These are phyloP conservation scores for Halcyon smyrnensis DNA, from an alignment of 2,797 vertebrate species.

Conservation along the genomic window DNA sequence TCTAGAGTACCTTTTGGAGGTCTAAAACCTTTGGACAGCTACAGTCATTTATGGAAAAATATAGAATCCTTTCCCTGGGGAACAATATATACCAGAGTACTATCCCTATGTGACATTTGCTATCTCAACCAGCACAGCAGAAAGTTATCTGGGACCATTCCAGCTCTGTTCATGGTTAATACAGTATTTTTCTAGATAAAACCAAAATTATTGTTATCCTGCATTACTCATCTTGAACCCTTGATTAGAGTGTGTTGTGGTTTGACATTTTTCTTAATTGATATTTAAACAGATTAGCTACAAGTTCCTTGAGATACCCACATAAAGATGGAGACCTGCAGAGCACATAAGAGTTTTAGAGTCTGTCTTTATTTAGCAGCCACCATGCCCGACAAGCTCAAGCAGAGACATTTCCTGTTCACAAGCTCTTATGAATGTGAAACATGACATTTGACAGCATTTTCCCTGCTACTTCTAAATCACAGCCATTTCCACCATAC, in stretches of 20 bases:
- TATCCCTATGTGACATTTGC: background rate
- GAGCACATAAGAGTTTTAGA: constrained; percentile 43
- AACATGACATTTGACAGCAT: constrained; percentile 77
- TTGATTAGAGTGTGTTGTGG: background rate
- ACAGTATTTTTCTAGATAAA: background rate
- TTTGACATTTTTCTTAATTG: constrained; percentile 4
- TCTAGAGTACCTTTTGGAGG: background rate
- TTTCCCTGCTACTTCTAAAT: constrained; percentile 58
- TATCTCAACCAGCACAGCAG: background rate
- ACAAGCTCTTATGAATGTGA: constrained; percentile 74
- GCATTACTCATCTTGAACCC: background rate
- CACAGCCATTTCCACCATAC: constrained; percentile 65
- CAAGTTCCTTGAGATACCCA: constrained; percentile 53
- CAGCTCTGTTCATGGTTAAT: background rate
- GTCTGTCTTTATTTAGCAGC: constrained; percentile 55
- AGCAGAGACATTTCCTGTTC: constrained; percentile 80
- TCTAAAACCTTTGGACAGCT: background rate
- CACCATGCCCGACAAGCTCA: constrained; percentile 49
- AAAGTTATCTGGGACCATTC: background rate
- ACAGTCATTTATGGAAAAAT: background rate
- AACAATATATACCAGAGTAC: background rate
- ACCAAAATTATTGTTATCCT: background rate
- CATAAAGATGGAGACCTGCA: constrained; percentile 60
- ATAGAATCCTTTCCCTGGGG: background rate
- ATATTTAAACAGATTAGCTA: constrained; percentile 43